Evolutionary conservation across 64 coral and sea anemone species (phyloP), one percentile per base, ranked within the genome.

Genomic region (Actinia tenebrosa): DNA sequence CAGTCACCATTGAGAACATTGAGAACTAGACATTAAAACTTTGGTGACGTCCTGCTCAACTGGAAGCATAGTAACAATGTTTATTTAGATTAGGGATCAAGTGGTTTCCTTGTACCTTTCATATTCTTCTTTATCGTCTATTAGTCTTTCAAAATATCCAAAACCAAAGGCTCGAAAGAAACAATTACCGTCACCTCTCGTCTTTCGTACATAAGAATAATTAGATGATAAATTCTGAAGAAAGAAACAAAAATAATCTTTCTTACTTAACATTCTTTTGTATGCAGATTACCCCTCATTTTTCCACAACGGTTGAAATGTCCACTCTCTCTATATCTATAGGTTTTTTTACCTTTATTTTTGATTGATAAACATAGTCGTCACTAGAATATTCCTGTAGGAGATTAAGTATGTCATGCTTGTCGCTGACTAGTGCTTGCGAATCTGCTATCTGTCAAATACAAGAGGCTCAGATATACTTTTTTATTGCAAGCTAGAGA

Each of bases 161-260:
- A 88, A 99, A 72, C 93, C 97, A 99, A 99, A 99, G 7, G 97
- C 97, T 78, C 97, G 66, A 63, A 95, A 95, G 84, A 99, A 99
- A 58, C 97, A 99, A 60, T 99, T 99, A 16, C 97, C 97, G 91
- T 99, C 97, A 66, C 93, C 97, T 93, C 97, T 88, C 0, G 97
- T 99, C 58, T 86, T 99, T 45, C 97, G 80, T 52, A 99, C 78
- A 84, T 99, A 91, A 44, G 97, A 99, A 88, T 99, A 99, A 37
- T 79, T 94, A 43, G 86, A 82, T 43, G 86, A 83, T 89, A 99
- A 84, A 77, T 94, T 86, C 96, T 98, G 63, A 1, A 95, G 30
- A 83, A 45, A 61, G 60, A 78, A n/a, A 53, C 9, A 16, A 66
- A 66, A 66, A 25, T 23, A 23, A 8, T n/a, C n/a, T 66, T 66